Evolutionary conservation across 2,797 vertebrate species (phyloP).

Genomic region (Paedocypris micromegethes): DNA sequence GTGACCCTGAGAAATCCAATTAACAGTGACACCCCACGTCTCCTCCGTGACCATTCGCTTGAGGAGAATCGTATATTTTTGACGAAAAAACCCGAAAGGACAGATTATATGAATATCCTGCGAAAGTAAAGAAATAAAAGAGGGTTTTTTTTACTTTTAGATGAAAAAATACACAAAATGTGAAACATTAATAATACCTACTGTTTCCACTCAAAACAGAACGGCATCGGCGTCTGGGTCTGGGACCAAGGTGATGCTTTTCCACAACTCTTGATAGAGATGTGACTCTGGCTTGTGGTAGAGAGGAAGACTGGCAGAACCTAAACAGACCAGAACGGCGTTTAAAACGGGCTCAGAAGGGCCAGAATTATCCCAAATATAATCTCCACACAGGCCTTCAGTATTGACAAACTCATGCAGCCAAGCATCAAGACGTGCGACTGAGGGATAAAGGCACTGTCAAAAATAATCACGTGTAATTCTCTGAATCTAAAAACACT

Average conservation of each 20-base stretch:
- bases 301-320: constrained; percentile 55
- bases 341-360: constrained; percentile 44
- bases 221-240: constrained; percentile 62
- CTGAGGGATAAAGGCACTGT: too few species aligned
- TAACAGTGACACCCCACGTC: constrained; percentile 3
- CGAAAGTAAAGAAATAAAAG: too few species aligned
- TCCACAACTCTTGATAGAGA: constrained; percentile 50
- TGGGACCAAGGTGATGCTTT: constrained; percentile 51
- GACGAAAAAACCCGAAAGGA: too few species aligned
- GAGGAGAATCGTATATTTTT: background rate
- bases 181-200: constrained; percentile 7
- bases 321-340: constrained; percentile 43
- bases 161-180: background rate
- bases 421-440: too few species aligned
- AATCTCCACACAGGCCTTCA: too few species aligned
- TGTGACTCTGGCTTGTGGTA: constrained; percentile 48
- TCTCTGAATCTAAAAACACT: too few species aligned
- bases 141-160: too few species aligned
- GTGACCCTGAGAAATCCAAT: constrained; percentile 1
- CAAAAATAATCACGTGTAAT: too few species aligned
- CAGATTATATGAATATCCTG: too few species aligned
- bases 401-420: too few species aligned
- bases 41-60: background rate
- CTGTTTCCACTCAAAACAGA: constrained; percentile 64
- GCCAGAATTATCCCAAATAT: too few species aligned